Base-by-base conservation (phyloP, 2,888 invertebrate species). In the Ashinkailepas kermadecensis region DNA sequence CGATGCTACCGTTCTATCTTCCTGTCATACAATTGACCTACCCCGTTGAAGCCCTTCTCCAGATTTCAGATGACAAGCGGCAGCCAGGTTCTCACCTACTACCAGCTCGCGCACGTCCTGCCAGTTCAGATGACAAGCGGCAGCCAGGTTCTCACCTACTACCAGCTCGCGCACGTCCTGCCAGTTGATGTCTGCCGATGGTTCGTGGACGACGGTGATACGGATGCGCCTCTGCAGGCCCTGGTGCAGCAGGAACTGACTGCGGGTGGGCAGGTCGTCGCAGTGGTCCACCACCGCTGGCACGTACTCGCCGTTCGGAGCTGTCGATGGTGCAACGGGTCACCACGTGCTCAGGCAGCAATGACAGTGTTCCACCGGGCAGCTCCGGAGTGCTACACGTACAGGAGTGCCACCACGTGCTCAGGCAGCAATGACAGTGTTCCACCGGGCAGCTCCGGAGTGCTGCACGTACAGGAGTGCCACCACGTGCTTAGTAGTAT, bases 221-320 rank as follows among this genome's bases (percentile, higher is more conserved):
- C 99, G 94, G 87, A 99, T 95, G 85, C 99, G 93, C 82, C 99
- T 91, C 89, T 99, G 99, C 86, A 99, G 98, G 85, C 99, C 99
- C 89, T 99, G 99, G 89, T 99, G 99, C 83, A 99, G 90, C 82
- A 99, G 90, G 90, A 95, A 99, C 84, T 97, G 90, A 4, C 99
- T 99, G 64, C 96, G 93, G 87, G 98, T 98, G 0, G 99, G 97
- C 85, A 97, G 90, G 87, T 97, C 97, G 87, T 97, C 96, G 87
- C 95, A 94, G 88, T 98, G 98, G 86, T 98, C 98, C 70, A 98
- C 97, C 88, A 94, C 94, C 83, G 95, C 94, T 6, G 99, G 97
- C 83, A 98, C 96, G 87, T 99, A 98, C 89, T 99, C 99, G 39
- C 96, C 96, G 87, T 91, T 95, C 15, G 95, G 95, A 82, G 95